Evolutionary conservation across 2,113 vertebrate species (phyloP).

Genomic region (Pseudorectes ferrugineus): DNA sequence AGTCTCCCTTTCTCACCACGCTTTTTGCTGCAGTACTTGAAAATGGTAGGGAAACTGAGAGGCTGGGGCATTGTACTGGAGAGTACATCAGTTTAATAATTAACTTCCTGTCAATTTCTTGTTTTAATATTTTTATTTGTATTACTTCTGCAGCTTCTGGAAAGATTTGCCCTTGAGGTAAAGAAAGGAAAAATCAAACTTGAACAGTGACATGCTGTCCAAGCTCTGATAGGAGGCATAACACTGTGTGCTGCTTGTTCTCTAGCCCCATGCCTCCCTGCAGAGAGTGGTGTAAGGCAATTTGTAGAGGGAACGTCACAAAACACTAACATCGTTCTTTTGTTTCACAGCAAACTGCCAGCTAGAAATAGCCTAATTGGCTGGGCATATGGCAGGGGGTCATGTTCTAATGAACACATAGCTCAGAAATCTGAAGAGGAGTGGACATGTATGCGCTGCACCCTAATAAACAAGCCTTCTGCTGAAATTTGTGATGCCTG

Average conservation of each 20-base stretch:
- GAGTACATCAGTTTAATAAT: background rate
- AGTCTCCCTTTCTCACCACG: background rate
- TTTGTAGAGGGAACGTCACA: constrained; percentile 5
- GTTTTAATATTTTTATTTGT: background rate
- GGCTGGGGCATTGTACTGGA: background rate
- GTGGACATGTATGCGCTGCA: constrained; percentile 85
- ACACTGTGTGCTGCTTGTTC: background rate
- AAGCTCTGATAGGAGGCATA: background rate
- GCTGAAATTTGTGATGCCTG: constrained; percentile 83
- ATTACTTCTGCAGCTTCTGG: background rate
- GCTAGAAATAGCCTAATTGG: constrained; percentile 72
- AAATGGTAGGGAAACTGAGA: background rate
- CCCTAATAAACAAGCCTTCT: constrained; percentile 84
- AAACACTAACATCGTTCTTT: constrained; percentile 41
- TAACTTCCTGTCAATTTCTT: background rate
- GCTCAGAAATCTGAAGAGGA: constrained; percentile 81
- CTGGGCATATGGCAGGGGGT: constrained; percentile 63
- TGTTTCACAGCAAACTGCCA: constrained; percentile 77
- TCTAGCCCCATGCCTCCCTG: background rate
- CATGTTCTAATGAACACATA: constrained; percentile 57
- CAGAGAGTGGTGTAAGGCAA: background rate
- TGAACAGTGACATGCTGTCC: background rate
- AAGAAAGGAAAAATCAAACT: background rate
- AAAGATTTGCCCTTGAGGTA: background rate
- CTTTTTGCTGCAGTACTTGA: background rate